Evolutionary conservation across 2,888 invertebrate species (phyloP).

Genomic region (Lathronympha strigana): DNA sequence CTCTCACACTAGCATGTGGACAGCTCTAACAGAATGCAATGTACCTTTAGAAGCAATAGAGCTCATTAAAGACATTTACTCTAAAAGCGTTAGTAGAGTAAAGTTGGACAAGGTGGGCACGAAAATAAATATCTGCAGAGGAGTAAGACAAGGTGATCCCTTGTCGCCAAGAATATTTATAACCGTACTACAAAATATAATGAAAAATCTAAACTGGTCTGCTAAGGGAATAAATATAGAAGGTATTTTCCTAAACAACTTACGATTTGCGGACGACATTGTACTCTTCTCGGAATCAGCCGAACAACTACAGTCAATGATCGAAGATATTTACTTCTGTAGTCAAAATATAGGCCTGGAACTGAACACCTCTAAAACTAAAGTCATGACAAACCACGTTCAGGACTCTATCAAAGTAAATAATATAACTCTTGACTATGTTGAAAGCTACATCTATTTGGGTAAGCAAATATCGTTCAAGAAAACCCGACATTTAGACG

Average conservation of each 20-base stretch:
- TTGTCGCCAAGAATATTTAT: slow-evolving; percentile 5
- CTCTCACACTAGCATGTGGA: too few species aligned
- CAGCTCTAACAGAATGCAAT: too few species aligned
- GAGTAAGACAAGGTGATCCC: slow-evolving; percentile 3
- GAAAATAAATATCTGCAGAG: not conserved
- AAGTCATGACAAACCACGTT: too few species aligned
- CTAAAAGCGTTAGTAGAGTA: too few species aligned
- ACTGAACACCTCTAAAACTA: slow-evolving; percentile 11
- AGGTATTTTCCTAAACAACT: not conserved
- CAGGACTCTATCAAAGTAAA: too few species aligned
- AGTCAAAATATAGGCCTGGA: not conserved
- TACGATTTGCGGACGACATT: not conserved
- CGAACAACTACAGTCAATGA: not conserved
- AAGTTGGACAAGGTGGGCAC: too few species aligned
- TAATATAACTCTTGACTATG: too few species aligned
- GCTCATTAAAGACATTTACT: too few species aligned
- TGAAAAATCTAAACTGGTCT: not conserved
- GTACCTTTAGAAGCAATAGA: too few species aligned
- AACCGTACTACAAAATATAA: not conserved
- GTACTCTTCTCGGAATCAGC: not conserved
- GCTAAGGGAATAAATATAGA: not conserved
- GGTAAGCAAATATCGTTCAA: too few species aligned
- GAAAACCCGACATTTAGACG: too few species aligned
- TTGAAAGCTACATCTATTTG: too few species aligned
- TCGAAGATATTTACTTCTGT: not conserved